Evolutionary conservation across 2,888 invertebrate species (phyloP), one percentile per base, ranked within the genome.

Genomic region (Cryptocheilus praepositus): DNA sequence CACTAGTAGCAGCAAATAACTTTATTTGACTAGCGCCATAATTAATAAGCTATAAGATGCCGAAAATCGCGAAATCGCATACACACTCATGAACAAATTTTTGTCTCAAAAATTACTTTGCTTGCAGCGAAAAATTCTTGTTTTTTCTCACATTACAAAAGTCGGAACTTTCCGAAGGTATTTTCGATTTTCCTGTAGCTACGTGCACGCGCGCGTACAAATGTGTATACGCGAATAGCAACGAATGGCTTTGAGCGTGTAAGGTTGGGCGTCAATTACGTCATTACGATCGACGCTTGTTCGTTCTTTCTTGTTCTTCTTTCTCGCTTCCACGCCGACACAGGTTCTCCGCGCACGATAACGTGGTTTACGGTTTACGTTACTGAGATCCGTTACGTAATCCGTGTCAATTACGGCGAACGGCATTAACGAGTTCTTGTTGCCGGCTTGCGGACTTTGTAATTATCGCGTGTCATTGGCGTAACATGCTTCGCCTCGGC

Each of bases 381-480:
- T 19, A 19, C 19, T 49, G 16, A 3, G 49, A 49, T 19, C 19
- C 49, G 49, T 49, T 49, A 19, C n/a, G 49, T 19, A 49, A 49
- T 19, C 18, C 18, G 4, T 19, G 49, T 49, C 49, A 49, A 49
- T 49, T 19, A 19, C 19, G 49, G 49, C 49, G 49, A 11, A 11
- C 36, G 13, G 36, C 36, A 36, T 49, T 49, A 49, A 49, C 49
- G 49, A 49, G 49, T 49, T 19, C 18, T 49, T 49, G 49, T 15
- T 5, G 16, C 49, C 18, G 8, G 49, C 18, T 19, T 49, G 49
- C 49, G 19, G 49, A 16, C 19, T 49, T 49, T 7, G 19, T 49
- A 19, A 22, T 22, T 54, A 11, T 49, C 64, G 44, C 22, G 44
- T 25, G 52, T 57, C 28, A 36, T 36, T 36, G 36, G 11, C 36